A percentile compares a stretch with the other conserved stretches of the same genome.
Conservation (phyloP, 2,113 vertebrate genomes). For the Toxostoma redivivum region DNA sequence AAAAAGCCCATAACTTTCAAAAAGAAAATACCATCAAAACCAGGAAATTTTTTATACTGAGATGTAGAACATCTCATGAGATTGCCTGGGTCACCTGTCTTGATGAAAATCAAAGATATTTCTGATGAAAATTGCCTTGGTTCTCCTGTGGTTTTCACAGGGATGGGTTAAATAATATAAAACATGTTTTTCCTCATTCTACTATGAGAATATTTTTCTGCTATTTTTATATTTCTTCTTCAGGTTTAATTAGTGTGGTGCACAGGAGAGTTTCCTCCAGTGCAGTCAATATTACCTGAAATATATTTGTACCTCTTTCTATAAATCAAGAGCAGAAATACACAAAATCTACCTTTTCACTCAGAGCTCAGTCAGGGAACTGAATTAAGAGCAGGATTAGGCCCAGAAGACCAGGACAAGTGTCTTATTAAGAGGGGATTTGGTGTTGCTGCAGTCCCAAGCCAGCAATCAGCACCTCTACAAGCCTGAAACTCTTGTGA, state of each 20-base stretch:
- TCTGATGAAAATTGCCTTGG: slow-evolving; percentile 15
- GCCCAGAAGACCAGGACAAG: neutral
- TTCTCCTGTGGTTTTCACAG: neutral
- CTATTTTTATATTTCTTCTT: neutral
- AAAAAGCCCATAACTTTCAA: neutral
- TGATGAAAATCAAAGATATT: slow-evolving; percentile 16
- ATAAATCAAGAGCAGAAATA: neutral
- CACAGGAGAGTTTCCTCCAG: neutral
- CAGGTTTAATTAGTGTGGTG: neutral
- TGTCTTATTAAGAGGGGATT: neutral
- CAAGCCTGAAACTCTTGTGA: neutral
- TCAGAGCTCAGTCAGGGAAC: neutral
- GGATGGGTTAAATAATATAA: neutral
- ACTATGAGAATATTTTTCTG: neutral
- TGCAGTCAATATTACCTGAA: neutral
- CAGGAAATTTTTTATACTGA: neutral
- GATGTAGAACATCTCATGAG: neutral
- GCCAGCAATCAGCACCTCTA: neutral
- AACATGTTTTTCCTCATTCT: neutral
- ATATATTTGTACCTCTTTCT: neutral
- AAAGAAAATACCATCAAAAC: neutral
- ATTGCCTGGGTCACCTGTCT: neutral
- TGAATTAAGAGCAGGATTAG: neutral
- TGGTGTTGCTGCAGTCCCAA: neutral
- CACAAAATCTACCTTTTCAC: neutral